Base-by-base conservation (phyloP, 2,888 invertebrate species). In the Aporophyla nigra region DNA sequence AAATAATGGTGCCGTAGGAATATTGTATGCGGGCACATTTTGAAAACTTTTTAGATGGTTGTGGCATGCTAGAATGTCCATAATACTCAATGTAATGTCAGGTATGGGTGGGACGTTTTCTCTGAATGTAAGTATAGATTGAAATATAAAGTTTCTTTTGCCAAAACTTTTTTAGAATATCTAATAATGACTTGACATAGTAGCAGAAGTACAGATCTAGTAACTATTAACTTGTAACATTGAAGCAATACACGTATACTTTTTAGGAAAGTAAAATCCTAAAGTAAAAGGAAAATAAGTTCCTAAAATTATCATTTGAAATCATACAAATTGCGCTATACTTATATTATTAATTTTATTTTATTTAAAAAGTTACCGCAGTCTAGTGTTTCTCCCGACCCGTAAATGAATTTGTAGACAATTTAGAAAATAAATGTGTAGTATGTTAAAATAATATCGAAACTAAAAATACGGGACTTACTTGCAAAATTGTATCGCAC, bases 401-500 rank as follows among this genome's bases (percentile, higher is more conserved):
- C 40, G 21, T 12, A 59, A 16, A 10, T 21, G 27, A 1, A n/a
- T 65, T 46, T 21, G 33, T 7, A 51, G 10, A 43, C 5, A 16
- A 24, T 7, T 56, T 3, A 21, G 19, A 14, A 33, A 33, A 46
- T 46, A 63, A 46, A 21, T 54, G 3, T 54, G 12, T 12, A 24
- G 9, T 54, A 54, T 24, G 5, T n/a, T 7, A 62, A 73, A 58
- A 74, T 46, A 16, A 27, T 53, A 61, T 49, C 61, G 3, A 51
- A 49, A 43, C 16, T 9, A n/a, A n/a, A 56, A 59, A 40, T 49
- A 46, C 1, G 21, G 16, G 7, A 9, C 21, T 56, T 27, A 14
- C 24, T 66, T 56, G 27, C 6, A 65, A 66, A n/a, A 75, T 33
- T 51, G 56, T 43, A 75, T 69, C 62, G 24, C 69, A 33, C 65